These are phyloP conservation scores for Temnothorax longispinosus DNA, from an alignment of 1,140 invertebrate genomes.

Conservation along the genomic window DNA sequence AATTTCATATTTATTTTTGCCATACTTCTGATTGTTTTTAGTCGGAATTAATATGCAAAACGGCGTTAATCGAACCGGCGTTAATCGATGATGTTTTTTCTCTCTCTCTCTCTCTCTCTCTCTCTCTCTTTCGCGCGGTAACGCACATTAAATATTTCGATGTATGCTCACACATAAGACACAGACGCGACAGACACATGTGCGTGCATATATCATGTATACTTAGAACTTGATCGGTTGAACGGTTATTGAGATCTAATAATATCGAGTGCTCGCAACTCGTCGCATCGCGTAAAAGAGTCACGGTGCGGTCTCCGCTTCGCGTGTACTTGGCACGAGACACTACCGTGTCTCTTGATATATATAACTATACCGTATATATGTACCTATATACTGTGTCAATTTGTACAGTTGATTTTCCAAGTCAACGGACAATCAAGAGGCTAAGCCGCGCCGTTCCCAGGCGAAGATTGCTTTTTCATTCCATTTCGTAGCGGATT, in stretches of 20 bases:
- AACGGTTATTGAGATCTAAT: too few relatives aligned
- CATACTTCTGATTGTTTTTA: constrained; percentile 31
- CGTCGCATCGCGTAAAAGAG: too few relatives aligned
- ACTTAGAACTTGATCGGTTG: too few relatives aligned
- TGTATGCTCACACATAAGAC: not conserved
- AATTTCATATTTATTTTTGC: constrained; percentile 38
- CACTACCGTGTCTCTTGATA: too few relatives aligned
- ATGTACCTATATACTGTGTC: not conserved
- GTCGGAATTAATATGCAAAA: constrained; percentile 30
- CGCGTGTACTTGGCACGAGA: too few relatives aligned
- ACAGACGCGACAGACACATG: not conserved
- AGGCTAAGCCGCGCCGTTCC: constrained; percentile 49
- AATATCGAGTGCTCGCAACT: too few relatives aligned
- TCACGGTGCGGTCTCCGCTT: too few relatives aligned
- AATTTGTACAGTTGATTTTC: constrained; percentile 71
- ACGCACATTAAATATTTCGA: constrained; percentile 6
- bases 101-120: not conserved
- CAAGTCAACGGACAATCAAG: constrained; percentile 68
- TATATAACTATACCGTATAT: not conserved
- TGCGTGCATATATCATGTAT: not conserved
- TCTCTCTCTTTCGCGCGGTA: not conserved
- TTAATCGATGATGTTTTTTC: constrained; percentile 7
- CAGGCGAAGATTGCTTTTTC: constrained; percentile 68
- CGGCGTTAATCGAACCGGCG: not conserved
- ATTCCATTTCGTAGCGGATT: constrained; percentile 33